phyloP scores from a whole-genome alignment of 2,888 invertebrate species.

The Megaustenia siamemsis region DNA sequence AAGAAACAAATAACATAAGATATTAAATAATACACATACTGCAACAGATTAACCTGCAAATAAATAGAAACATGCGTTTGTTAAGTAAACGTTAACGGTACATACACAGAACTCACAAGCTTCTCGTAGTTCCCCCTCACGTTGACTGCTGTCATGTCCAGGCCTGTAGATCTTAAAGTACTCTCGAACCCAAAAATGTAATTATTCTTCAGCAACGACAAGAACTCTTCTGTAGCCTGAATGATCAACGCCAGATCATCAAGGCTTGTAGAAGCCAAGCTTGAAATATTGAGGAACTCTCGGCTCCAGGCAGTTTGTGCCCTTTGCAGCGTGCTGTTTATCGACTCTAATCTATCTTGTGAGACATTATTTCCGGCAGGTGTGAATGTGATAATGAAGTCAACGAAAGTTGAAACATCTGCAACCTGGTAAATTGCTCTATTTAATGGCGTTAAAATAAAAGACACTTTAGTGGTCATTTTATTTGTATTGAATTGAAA shows the following conservation, averaged over 20 bases:
- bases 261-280: background rate
- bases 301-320: background rate
- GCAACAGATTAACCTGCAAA: too few species aligned
- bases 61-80: background rate
- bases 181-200: background rate
- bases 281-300: background rate
- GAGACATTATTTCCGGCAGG: background rate
- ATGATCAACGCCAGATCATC: background rate
- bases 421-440: background rate
- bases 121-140: background rate
- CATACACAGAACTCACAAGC: background rate
- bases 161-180: background rate
- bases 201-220: background rate
- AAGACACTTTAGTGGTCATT: background rate
- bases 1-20: too few species aligned
- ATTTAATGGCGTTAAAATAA: conserved; percentile 26
- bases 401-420: background rate
- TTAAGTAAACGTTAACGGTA: background rate
- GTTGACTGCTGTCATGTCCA: background rate
- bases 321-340: background rate
- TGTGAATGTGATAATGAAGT: background rate
- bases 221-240: background rate
- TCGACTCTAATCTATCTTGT: background rate
- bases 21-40: too few species aligned
- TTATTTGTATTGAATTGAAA: background rate